Evolutionary conservation across 2,888 invertebrate genomes (phyloP), one percentile per base, ranked within the genome.

Genomic region (Eupithecia centaureata): DNA sequence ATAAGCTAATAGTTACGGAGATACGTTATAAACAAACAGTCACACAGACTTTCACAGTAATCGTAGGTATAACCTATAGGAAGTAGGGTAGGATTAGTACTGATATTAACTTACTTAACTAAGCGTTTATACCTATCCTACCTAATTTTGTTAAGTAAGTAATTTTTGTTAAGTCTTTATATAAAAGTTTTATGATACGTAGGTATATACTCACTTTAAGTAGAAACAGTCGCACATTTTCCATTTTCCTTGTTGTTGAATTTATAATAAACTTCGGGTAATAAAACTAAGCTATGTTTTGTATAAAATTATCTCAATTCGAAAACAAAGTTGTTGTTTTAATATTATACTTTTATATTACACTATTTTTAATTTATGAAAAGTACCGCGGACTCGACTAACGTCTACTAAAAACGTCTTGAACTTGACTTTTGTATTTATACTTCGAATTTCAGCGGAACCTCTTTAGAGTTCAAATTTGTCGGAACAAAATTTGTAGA

Each of bases 401-500:
- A 32, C 52, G 32, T 22, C 10, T 38, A 83, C 79, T 85, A 82
- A 82, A 83, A 82, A 73, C 76, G 63, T 78, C 79, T 79, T 91
- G 88, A 90, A 88, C 89, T 89, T 89, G 82, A 79, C 79, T 82
- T 83, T 84, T 73, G 74, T 82, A 80, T 86, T 83, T 88, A 88
- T 87, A 86, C 66, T 32, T 72, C 76, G 66, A 73, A 70, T 67
- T 73, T 74, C 70, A 71, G 63, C 70, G 78, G 84, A 76, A 76
- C 79, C 76, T 18, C n/a, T 12, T n/a, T 10, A 18, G 15, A 25
- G 22, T 12, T 1, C 3, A 28, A 13, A 25, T 32, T 77, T 33
- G 8, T 13, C 22, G 65, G 79, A 78, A 81, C 74, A 83, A 33
- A 71, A 75, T 74, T 63, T 35, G 42, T 63, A 32, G 68, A 66